Evolutionary conservation across 2,797 vertebrate genomes (phyloP), one percentile per base, ranked within the genome.

Genomic region (Benthosema pterotum): DNA sequence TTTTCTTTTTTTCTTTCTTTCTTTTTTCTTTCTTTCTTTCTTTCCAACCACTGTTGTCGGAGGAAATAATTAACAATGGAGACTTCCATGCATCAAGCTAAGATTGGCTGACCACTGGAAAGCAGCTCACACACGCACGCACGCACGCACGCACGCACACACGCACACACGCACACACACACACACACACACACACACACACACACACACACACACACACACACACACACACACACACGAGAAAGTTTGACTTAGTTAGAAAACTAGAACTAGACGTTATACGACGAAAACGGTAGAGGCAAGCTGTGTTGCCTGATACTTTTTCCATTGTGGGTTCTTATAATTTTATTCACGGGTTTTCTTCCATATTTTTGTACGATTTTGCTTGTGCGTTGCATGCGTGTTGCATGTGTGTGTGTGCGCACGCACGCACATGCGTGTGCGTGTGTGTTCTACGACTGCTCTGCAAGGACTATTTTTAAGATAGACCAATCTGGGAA

Each of bases 401-500:
- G 32, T 38, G 6, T 38, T 38, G 32, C 9, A 8, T 38, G 32
- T 32, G 22, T 57, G 22, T 11, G 55, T 42, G 25, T 47, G 32
- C 3, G 8, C n/a, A n/a, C n/a, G n/a, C n/a, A n/a, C n/a, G n/a
- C n/a, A n/a, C n/a, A n/a, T 38, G 32, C 11, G 32, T 11, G 32
- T 9, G 32, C 11, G 32, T 63, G 52, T 65, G 72, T 68, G 50
- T 38, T 57, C 70, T 83, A 67, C 72, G 49, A 56, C 65, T 75
- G 54, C 65, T 72, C 68, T 67, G n/a, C 50, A 42, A 59, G 53
- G 50, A 84, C 79, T 87, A 77, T 90, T 88, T 77, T 88, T 83
- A 85, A 67, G 72, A 83, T 53, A 54, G 60, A 54, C 62, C 52
- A 76, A 75, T 89, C 82, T 88, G 86, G 82, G 74, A 88, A 78